Evolutionary conservation across 1,140 invertebrate genomes (phyloP).

Genomic region (Amyelois transitella): DNA sequence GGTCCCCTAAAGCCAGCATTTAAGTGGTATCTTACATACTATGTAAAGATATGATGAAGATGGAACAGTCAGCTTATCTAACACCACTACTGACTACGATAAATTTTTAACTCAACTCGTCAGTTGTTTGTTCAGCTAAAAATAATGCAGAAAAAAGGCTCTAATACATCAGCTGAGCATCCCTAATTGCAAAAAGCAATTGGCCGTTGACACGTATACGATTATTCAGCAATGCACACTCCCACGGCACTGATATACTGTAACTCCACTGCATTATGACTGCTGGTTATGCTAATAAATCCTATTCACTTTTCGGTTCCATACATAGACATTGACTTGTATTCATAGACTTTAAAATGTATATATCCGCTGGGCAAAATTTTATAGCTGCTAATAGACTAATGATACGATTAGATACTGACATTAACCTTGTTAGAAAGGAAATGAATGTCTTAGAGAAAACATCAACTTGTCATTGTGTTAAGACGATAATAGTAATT

Average conservation of each 20-base stretch:
- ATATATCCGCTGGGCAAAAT: not conserved
- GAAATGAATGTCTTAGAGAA: not conserved
- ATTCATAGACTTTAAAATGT: not conserved
- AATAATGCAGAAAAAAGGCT: too few relatives aligned
- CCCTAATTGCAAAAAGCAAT: not conserved
- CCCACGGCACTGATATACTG: not conserved
- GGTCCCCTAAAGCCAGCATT: too few relatives aligned
- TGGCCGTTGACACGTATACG: not conserved
- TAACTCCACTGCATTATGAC: not conserved
- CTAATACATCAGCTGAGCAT: too few relatives aligned
- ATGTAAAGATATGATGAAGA: too few relatives aligned
- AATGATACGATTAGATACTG: too few relatives aligned
- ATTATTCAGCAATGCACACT: not conserved
- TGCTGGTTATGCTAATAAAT: not conserved
- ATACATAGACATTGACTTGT: not conserved
- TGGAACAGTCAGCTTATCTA: too few relatives aligned
- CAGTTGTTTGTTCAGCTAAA: too few relatives aligned
- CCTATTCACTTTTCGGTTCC: not conserved
- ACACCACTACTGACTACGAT: too few relatives aligned
- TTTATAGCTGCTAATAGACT: not conserved
- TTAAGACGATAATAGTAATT: too few relatives aligned
- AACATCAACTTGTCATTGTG: not conserved
- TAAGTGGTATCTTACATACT: too few relatives aligned
- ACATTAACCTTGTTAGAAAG: not conserved
- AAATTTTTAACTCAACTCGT: too few relatives aligned